These are phyloP conservation scores for Tragelaphus buxtoni DNA, from an alignment of 2,113 vertebrate genomes.

Conservation along the genomic window DNA sequence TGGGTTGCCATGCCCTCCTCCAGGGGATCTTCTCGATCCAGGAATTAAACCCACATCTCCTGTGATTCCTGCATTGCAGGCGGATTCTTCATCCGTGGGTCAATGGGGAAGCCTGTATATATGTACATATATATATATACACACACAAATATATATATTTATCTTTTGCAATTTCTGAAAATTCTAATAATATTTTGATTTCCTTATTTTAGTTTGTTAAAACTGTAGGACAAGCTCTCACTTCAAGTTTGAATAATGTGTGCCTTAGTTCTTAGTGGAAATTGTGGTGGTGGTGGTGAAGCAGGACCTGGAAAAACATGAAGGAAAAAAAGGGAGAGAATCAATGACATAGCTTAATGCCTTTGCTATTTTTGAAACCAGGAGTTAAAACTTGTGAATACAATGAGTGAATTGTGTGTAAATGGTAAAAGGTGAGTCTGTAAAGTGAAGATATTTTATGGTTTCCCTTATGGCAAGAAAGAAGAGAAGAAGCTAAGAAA, in stretches of 20 bases:
- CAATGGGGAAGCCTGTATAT: background rate
- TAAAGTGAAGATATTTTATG: background rate
- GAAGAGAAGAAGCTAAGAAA: background rate
- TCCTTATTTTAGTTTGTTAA: background rate
- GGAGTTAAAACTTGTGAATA: background rate
- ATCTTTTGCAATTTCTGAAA: background rate
- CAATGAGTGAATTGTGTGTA: background rate
- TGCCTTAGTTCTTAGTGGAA: background rate
- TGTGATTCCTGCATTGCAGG: background rate
- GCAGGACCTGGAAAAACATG: background rate
- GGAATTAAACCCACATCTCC: background rate
- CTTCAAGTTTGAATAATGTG: background rate
- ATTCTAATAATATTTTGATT: background rate
- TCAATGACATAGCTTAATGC: background rate
- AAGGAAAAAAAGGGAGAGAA: background rate
- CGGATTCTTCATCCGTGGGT: fast-evolving
- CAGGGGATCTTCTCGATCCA: background rate
- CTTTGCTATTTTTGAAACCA: background rate
- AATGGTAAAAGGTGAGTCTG: background rate
- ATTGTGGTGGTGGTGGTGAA: background rate
- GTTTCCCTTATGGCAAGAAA: background rate
- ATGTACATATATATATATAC: background rate
- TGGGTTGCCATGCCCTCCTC: background rate
- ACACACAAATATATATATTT: too few relatives aligned
- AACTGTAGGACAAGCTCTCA: background rate